Evolutionary conservation across 2,113 vertebrate genomes (phyloP), one percentile per base, ranked within the genome.

Genomic region (Garra rufa): DNA sequence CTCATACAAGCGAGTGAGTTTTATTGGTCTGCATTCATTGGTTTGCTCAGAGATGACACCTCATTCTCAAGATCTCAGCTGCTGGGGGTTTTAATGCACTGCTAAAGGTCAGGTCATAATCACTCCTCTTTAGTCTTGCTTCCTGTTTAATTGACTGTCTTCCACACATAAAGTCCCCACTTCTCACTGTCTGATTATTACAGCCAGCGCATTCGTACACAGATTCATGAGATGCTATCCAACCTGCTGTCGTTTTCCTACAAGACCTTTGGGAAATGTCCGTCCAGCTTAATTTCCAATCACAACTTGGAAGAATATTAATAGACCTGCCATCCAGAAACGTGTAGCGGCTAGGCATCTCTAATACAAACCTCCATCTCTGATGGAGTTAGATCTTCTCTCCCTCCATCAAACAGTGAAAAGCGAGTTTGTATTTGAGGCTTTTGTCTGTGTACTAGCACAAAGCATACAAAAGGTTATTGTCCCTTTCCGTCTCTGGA

Each of bases 71-170:
- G 81, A 43, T 77, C 50, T 9, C 50, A 52, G 34, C 30, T 19
- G 34, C 75, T 69, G 61, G 21, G n/a, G 38, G 30, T 83, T 89
- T 87, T 89, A 92, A 93, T 92, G 89, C 88, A 89, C 91, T 93
- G 91, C 76, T 89, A 95, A 94, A 94, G 93, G 93, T 94, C 93
- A 94, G 88, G 90, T 89, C 88, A 89, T 93, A 93, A 94, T 93
- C 93, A 90, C 92, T 93, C 69, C 91, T 94, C 89, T 93, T 93
- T 93, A 93, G 91, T 91, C 87, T 90, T 85, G 91, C 81, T 91
- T 92, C 89, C 91, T 91, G 89, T 93, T 95, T 94, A 94, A 95
- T 94, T 94, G 93, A 93, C 92, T 91, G 88, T 92, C 90, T 90
- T 89, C 87, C 86, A 81, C 81, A 82, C 71, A 82, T 88, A 84